Evolutionary conservation across 1,140 invertebrate genomes (phyloP).

Genomic region (Ruditapes philippinarum): DNA sequence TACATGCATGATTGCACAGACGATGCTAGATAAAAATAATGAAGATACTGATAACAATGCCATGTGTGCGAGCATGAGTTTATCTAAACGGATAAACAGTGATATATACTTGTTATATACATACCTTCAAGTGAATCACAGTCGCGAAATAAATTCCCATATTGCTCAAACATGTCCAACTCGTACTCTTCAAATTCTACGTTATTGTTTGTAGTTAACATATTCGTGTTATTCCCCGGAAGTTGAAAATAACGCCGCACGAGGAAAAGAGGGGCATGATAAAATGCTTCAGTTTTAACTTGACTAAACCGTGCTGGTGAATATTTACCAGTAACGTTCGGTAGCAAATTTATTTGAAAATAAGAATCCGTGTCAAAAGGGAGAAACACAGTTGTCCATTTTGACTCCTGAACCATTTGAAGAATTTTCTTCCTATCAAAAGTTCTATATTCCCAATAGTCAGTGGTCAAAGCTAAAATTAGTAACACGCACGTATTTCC

Average conservation of each 20-base stretch:
- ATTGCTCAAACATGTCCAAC: slow-evolving; percentile 73
- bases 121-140: slow-evolving; percentile 77
- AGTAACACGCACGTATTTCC: slow-evolving; percentile 75
- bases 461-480: slow-evolving; percentile 75
- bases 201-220: neutral
- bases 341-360: neutral
- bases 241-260: neutral
- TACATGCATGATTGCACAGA: too few species aligned
- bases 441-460: slow-evolving; percentile 79
- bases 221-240: neutral
- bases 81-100: too few species aligned
- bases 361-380: neutral
- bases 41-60: too few species aligned
- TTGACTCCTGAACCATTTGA: neutral
- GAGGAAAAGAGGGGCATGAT: slow-evolving; percentile 73
- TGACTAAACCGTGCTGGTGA: neutral
- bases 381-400: neutral
- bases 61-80: too few species aligned
- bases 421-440: slow-evolving; percentile 62
- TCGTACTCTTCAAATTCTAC: neutral
- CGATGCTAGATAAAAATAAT: too few species aligned
- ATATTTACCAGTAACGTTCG: neutral
- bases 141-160: slow-evolving; percentile 79
- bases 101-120: too few species aligned
- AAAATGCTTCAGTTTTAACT: slow-evolving; percentile 25